A percentile compares a stretch with the other conserved stretches of the same genome.
Conservation (phyloP, 2,888 invertebrate genomes). For the Dinocampus coccinellae region DNA sequence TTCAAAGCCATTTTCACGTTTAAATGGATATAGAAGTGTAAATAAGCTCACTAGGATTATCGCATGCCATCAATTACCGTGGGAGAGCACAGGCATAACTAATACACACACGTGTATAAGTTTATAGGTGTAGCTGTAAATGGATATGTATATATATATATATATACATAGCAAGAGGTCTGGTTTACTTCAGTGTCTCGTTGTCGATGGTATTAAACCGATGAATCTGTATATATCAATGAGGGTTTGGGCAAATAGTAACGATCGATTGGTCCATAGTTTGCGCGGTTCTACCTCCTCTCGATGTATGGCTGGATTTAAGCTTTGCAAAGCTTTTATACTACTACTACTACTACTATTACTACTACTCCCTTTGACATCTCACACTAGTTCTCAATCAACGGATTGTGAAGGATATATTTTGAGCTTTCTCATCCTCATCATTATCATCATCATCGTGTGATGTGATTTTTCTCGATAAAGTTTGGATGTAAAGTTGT, state of each 20-base stretch:
- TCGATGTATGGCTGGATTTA: conserved; percentile 21
- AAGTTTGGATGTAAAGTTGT: too few species aligned
- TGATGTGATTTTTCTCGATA: not conserved
- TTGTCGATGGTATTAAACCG: conserved; percentile 52
- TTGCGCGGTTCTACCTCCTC: conserved; percentile 3
- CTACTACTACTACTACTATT: not conserved
- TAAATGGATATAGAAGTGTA: not conserved
- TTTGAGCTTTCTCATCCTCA: not conserved
- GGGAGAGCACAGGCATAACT: conserved; percentile 32
- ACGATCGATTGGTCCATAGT: conserved; percentile 27
- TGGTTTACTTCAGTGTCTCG: conserved; percentile 29
- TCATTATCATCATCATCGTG: not conserved
- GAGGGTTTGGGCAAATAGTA: conserved; percentile 25
- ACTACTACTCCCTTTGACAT: not conserved
- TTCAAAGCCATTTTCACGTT: conserved; percentile 18
- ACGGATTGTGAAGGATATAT: conserved; percentile 10
- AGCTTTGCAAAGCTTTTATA: conserved; percentile 7
- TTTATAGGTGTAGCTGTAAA: not conserved
- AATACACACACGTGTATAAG: conserved; percentile 24
- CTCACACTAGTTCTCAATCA: conserved; percentile 26
- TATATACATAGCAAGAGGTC: conserved; percentile 14
- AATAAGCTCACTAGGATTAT: conserved; percentile 46
- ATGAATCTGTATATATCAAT: conserved; percentile 48
- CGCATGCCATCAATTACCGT: conserved; percentile 47
- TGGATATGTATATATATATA: not conserved